Conservation (phyloP, 2,113 vertebrate genomes). For the Lutjanus erythropterus region DNA sequence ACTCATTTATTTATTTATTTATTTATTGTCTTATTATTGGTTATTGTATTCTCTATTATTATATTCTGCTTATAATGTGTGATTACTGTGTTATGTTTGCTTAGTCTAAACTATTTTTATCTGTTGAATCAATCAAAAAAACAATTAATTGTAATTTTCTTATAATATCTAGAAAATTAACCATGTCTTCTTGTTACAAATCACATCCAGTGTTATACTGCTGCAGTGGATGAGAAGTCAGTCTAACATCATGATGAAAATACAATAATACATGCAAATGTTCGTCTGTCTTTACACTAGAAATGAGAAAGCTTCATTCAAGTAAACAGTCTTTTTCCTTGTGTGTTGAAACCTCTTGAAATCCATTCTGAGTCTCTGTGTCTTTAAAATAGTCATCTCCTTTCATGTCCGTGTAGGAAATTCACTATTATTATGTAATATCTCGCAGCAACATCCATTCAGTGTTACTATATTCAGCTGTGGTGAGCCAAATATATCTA, state of each 20-base stretch:
- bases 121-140: neutral
- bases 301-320: neutral
- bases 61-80: neutral
- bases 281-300: neutral
- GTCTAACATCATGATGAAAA: neutral
- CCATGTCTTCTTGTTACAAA: neutral
- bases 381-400: conserved; percentile 57
- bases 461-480: conserved; percentile 61
- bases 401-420: conserved; percentile 58
- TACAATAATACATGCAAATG: neutral
- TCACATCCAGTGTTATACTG: neutral
- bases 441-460: conserved; percentile 69
- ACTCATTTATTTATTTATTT: neutral
- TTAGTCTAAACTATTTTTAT: neutral
- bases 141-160: neutral
- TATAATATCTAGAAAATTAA: neutral
- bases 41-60: too few relatives aligned
- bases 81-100: neutral
- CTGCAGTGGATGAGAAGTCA: conserved; percentile 25
- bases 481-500: conserved; percentile 62
- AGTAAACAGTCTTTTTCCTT: neutral
- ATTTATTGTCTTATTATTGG: neutral
- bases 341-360: conserved; percentile 4
- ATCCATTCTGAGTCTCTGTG: conserved; percentile 12
- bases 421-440: conserved; percentile 75